Evolutionary conservation across 2,113 vertebrate genomes (phyloP), one percentile per base, ranked within the genome.

Genomic region (Tragelaphus imberbis): DNA sequence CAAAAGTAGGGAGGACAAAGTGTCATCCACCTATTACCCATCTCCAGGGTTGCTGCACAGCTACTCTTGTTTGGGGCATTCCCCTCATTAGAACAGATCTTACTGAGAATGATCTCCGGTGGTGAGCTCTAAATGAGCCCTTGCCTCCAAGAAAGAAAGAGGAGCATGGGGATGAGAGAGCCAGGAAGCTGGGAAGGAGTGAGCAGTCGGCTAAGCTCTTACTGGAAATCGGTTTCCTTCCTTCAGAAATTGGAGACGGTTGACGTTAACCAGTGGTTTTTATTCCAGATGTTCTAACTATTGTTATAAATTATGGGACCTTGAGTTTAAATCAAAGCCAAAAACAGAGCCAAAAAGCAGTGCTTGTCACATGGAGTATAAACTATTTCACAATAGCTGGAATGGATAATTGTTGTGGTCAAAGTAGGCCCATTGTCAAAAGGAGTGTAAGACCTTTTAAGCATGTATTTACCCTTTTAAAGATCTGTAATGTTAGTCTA

Each of bases 281-380:
- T 25, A 95, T 91, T 97, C 47, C 68, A 87, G n/a, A 58, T 93
- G 82, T 85, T 61, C 36, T 80, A 90, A 85, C 61, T 77, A 30
- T 81, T 88, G 23, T 93, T 80, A n/a, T 84, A 88, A 75, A 49
- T 91, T 59, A 61, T 16, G 30, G 59, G 55, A 49, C 58, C 36
- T 77, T 84, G 30, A 40, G 68, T 82, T 91, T 61, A 86, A 82
- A 95, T 80, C n/a, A 82, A 90, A 56, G 53, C 81, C 53, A 84
- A 40, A 84, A 90, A 85, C 79, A 63, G 28, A 93, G 36, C 17
- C 53, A 59, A 88, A 95, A 79, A 55, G 8, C 4, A 2, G 4
- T 95, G 68, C 33, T 63, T 79, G 51, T 94, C 36, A 25, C 47
- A 40, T 71, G 63, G 53, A 49, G 47, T 88, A 33, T 94, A 56